phyloP scores from a whole-genome alignment of 1,140 invertebrate species.

The Danaus plexippus region DNA sequence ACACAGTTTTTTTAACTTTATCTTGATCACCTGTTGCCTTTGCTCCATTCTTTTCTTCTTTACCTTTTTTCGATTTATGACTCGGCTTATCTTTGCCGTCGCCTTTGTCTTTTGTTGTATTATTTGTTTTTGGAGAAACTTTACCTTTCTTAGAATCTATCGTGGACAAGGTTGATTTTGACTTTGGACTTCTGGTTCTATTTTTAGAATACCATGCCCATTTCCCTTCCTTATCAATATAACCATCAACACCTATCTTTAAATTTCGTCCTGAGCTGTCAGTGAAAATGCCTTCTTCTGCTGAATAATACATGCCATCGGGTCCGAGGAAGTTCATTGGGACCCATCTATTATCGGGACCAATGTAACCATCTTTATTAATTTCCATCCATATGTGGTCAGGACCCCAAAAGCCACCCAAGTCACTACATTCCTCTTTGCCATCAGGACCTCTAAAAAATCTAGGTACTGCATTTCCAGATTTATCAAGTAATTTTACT shows the following conservation, averaged over 20 bases:
- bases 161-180: conserved; percentile 29
- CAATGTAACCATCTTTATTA: conserved; percentile 61
- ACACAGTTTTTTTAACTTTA: conserved; percentile 31
- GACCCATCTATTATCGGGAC: conserved; percentile 55
- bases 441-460: conserved; percentile 64
- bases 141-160: conserved; percentile 10
- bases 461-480: conserved; percentile 48
- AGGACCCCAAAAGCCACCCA: conserved; percentile 59
- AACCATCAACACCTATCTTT: conserved; percentile 58
- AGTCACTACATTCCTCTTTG: conserved; percentile 57
- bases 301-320: conserved; percentile 55
- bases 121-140: conserved; percentile 12
- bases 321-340: conserved; percentile 62
- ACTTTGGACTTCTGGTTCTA: conserved; percentile 32
- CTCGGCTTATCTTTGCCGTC: conserved; percentile 7
- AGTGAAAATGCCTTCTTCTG: conserved; percentile 54
- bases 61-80: conserved; percentile 11
- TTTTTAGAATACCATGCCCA: conserved; percentile 53
- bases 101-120: conserved; percentile 16
- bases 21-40: conserved; percentile 20
- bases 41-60: conserved; percentile 18
- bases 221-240: conserved; percentile 56
- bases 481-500: conserved; percentile 57
- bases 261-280: conserved; percentile 36
- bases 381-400: conserved; percentile 53